Base-by-base conservation (phyloP, 2,113 vertebrate genomes). In the Chrysemys picta region DNA sequence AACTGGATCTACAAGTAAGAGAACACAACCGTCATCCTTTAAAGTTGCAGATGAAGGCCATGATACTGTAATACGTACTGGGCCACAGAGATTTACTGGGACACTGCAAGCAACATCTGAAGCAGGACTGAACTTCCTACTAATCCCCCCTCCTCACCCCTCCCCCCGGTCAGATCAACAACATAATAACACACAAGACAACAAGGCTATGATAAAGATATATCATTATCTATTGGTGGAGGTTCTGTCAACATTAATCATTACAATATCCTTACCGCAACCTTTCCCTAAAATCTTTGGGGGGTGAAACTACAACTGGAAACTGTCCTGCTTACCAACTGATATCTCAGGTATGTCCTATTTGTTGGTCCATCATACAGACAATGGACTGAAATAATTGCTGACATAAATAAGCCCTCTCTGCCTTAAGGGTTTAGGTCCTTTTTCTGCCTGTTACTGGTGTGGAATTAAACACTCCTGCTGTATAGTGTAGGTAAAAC, bases 391-490 rank as follows among this genome's bases (percentile, higher is more conserved):
- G 35, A 35, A 22, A 3, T 35, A 47, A 13, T 17, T 75, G 78
- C 69, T 27, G 38, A 31, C 8, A 69, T 35, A 69, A 35, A 31
- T n/a, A n/a, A n/a, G 65, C 65, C 69, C 16, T 45, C 6, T 45
- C 65, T 47, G n/a, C n/a, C 16, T 29, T 38, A 52, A 29, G 0
- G 25, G 57, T 5, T 13, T 4, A 80, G 10, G 4, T 24, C 6
- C 0, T 16, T 80, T 85, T 69, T 6, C 10, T 35, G 53, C 27
- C 5, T 0, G 54, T 59, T 75, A 47, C 69, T 53, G 38, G 42
- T 35, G 21, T 31, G 4, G 27, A 5, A 31, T 25, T 17, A 2
- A 49, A n/a, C 8, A 47, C 12, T 78, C 52, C 8, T 35, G 0
- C 1, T 21, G 57, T 38, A 22, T 14, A 5, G 9, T 38, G 65